Base-by-base conservation (phyloP, 2,797 vertebrate genomes). In the Sternotherus odoratus region DNA sequence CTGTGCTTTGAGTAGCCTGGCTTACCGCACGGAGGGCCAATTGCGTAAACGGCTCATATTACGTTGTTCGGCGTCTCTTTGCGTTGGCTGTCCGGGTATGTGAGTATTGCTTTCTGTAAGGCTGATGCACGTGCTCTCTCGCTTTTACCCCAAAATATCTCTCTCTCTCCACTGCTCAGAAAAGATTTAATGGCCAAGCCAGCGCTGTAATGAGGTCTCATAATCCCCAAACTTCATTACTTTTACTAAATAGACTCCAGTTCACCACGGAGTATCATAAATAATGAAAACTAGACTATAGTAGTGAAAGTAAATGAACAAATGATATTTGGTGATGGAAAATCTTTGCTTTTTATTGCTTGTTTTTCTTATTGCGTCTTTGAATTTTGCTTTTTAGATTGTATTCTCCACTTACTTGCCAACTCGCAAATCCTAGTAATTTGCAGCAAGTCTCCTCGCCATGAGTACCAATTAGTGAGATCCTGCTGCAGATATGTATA, bases 331-430 rank as follows among this genome's bases (percentile, higher is more conserved):
- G 12, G 16, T 50, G 79, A 60, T 33, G 50, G 2, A 2, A 33
- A 50, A 11, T 46, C 28, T 74, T 95, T 53, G 50, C 11, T 86
- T 79, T 60, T 30, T 54, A 17, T 23, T 1, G 0, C 36, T 0
- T 1, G 72, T 88, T 91, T 0, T 0, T 77, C 39, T 23, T 0
- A 0, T 11, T 36, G 63, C 26, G 84, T 49, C 53, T 36, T 74
- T 50, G 51, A 30, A 46, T 75, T 33, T 49, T 84, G 48, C 1
- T 26, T 26, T 48, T 46, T 75, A 75, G 46, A 75, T 75, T 75
- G 72, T 48, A 17, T 48, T 48, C 46, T 75, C 72, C 72, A 75
- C 72, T 75, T 75, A 48, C 72, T 75, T 48, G 28, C 72, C 72
- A 46, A 48, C 26, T 75, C 43, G 26, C 72, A 75, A 75, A 48